Conservation (phyloP, 2,888 invertebrate genomes). For the Scaptomyza cyrtandrae region DNA sequence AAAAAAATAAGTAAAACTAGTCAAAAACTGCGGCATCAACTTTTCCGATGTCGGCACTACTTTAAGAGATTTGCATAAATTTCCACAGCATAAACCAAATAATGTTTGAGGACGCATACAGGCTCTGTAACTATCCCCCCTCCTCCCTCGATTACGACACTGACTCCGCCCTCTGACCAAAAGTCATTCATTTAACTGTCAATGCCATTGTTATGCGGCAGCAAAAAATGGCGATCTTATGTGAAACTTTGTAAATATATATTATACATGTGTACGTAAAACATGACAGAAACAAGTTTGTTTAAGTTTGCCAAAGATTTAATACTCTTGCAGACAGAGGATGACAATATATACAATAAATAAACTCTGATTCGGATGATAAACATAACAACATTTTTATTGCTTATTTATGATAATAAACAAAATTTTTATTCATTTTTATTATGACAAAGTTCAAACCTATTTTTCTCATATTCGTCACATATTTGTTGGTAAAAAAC, state of each 20-base stretch:
- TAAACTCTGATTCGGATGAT: not conserved
- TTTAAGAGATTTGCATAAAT: conserved; percentile 78
- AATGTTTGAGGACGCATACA: conserved; percentile 38
- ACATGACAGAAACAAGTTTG: not conserved
- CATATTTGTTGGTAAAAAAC: not conserved
- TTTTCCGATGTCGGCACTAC: conserved; percentile 75
- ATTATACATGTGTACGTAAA: conserved; percentile 17
- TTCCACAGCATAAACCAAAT: conserved; percentile 62
- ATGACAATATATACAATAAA: conserved; percentile 1
- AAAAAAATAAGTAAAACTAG: conserved; percentile 51
- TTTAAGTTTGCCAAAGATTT: not conserved
- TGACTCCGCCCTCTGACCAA: conserved; percentile 13
- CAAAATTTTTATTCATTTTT: not conserved
- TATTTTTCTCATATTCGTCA: not conserved
- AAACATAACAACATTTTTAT: not conserved
- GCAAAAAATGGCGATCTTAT: conserved; percentile 54
- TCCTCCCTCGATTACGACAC: not conserved
- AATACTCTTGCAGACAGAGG: conserved; percentile 2
- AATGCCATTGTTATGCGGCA: conserved; percentile 61
- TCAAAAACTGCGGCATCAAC: conserved; percentile 57
- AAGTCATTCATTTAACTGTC: conserved; percentile 71
- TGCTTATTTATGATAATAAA: not conserved
- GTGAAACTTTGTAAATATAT: conserved; percentile 41
- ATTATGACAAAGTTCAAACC: not conserved
- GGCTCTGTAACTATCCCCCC: conserved; percentile 5